A percentile compares a stretch with the other conserved stretches of the same genome.
These are phyloP conservation scores for Heliconius himera DNA, from an alignment of 1,140 invertebrate species.

Conservation along the genomic window DNA sequence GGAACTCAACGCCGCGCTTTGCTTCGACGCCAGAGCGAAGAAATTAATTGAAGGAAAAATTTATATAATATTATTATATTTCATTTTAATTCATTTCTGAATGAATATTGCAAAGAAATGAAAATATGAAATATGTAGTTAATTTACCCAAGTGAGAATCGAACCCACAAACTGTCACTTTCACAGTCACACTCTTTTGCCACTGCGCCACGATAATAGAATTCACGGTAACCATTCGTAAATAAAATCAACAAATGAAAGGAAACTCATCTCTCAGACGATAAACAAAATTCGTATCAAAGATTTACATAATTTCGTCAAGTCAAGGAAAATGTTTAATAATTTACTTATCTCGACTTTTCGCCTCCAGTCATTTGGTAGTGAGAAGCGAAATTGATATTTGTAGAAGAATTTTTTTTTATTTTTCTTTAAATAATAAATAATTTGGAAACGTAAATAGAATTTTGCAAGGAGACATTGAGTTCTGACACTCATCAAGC, in stretches of 20 bases:
- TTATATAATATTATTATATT: no score
- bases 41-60: no score
- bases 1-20: no score
- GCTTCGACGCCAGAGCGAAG: no score
- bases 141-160: no score
- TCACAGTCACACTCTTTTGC: no score
- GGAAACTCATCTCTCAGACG: slow-evolving; percentile 31
- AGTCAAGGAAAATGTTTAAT: slow-evolving; percentile 47
- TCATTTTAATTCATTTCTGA: no score
- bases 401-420: slow-evolving; percentile 22
- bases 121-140: no score
- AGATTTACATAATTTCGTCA: slow-evolving; percentile 59
- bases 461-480: not conserved
- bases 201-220: not conserved
- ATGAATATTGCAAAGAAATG: no score
- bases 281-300: slow-evolving; percentile 33
- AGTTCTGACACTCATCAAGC: no score
- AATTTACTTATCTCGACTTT: slow-evolving; percentile 48
- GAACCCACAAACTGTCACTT: no score
- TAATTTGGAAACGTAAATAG: not conserved
- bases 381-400: slow-evolving; percentile 45
- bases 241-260: slow-evolving; percentile 34
- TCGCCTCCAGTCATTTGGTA: slow-evolving; percentile 39
- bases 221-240: not conserved
- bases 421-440: not conserved